These are phyloP conservation scores for Hyles vespertilio DNA, from an alignment of 1,140 invertebrate genomes.

Conservation along the genomic window DNA sequence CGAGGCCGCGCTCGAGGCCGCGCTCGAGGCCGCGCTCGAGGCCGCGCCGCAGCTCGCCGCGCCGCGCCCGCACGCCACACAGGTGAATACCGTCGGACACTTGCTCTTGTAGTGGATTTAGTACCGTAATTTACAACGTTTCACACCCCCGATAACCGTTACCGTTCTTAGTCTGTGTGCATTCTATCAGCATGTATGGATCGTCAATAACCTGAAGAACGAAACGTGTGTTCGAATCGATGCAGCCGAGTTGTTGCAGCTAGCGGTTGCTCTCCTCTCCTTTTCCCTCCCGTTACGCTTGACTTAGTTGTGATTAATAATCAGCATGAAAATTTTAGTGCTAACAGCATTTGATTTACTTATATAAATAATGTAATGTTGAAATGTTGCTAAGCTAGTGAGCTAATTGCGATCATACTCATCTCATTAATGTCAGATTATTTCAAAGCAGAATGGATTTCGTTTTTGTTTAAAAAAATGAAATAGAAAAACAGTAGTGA, in stretches of 20 bases:
- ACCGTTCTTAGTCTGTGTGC: slow-evolving; percentile 59
- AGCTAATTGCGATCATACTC: too few species aligned
- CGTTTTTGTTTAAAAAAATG: too few species aligned
- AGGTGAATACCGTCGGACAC: slow-evolving; percentile 64
- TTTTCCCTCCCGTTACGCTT: slow-evolving; percentile 27
- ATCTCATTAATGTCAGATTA: too few species aligned
- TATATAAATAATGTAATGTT: slow-evolving; percentile 1
- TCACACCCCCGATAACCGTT: slow-evolving; percentile 44
- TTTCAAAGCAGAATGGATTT: too few species aligned
- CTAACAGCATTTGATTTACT: slow-evolving; percentile 29
- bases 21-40: slow-evolving; percentile 15
- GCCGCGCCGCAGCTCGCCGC: slow-evolving; percentile 33
- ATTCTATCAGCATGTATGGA: slow-evolving; percentile 61
- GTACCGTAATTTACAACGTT: slow-evolving; percentile 44
- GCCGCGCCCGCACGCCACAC: slow-evolving; percentile 29
- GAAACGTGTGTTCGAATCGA: slow-evolving; percentile 37
- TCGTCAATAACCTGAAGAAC: slow-evolving; percentile 54
- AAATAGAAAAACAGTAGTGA: too few species aligned
- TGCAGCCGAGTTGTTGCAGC: slow-evolving; percentile 24
- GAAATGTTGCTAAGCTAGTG: too few species aligned
- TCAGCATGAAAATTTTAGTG: slow-evolving; percentile 39
- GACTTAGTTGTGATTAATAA: slow-evolving; percentile 21
- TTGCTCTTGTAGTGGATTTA: slow-evolving; percentile 65
- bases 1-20: slow-evolving; percentile 26
- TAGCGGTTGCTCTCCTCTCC: slow-evolving; percentile 29